Percentiles rank a stretch among this genome's conserved stretches.
Conservation (phyloP, 2,113 vertebrate species). For the Dromiciops gliroides region DNA sequence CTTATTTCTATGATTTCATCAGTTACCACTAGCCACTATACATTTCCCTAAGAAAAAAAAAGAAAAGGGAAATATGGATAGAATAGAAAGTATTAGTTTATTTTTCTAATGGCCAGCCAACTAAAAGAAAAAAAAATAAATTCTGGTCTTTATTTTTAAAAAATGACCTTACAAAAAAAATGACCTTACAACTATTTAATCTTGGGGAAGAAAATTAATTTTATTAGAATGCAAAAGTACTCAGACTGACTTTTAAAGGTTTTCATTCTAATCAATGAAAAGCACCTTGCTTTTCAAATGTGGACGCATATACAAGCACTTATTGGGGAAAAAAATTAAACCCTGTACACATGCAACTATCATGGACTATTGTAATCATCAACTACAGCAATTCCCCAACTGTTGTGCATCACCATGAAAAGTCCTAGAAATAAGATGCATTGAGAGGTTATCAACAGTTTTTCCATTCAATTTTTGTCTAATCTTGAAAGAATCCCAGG, state of each 20-base stretch:
- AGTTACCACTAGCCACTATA: background rate
- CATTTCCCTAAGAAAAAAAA: background rate
- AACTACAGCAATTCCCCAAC: background rate
- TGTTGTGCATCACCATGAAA: constrained; percentile 3
- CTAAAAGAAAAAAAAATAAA: constrained; percentile 9
- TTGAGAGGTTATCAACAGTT: constrained; percentile 46
- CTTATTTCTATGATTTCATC: background rate
- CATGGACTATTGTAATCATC: background rate
- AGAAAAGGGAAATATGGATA: background rate
- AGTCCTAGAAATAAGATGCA: constrained; percentile 37
- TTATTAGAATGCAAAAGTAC: constrained; percentile 3
- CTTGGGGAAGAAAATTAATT: constrained; percentile 2
- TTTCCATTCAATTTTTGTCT: constrained; percentile 13
- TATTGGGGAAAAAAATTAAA: background rate
- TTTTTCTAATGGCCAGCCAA: background rate
- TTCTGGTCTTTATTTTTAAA: constrained; percentile 25
- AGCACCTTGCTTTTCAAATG: background rate
- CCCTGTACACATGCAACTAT: background rate
- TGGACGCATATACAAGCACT: background rate
- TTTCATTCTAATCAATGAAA: background rate
- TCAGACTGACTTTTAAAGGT: constrained; percentile 10
- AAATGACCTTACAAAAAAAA: background rate
- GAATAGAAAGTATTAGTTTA: background rate
- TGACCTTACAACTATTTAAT: background rate
- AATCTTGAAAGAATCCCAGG: constrained; percentile 23